These are phyloP conservation scores for Conus canariensis DNA, from an alignment of 2,888 invertebrate genomes.

Conservation along the genomic window DNA sequence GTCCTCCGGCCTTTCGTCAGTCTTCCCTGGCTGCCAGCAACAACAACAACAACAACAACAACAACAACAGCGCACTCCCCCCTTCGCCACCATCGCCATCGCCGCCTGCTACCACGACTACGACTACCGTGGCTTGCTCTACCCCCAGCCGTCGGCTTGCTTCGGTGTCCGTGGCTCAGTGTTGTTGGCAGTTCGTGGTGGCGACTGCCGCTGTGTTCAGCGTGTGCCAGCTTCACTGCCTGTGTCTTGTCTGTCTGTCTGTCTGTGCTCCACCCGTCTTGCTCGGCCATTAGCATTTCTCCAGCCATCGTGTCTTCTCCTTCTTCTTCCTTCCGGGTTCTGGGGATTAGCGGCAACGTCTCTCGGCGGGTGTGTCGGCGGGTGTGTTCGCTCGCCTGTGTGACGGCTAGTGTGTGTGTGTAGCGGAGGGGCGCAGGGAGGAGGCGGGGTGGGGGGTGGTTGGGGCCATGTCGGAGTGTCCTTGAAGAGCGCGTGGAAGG, in stretches of 20 bases:
- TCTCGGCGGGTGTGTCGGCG: not conserved
- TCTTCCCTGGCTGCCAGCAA: not conserved
- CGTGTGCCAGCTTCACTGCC: not conserved
- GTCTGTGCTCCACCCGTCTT: not conserved
- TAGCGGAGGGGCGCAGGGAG: not conserved
- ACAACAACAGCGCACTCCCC: not conserved
- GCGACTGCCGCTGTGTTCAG: not conserved
- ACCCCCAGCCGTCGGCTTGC: not conserved
- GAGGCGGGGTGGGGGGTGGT: not conserved
- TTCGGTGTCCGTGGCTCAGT: not conserved
- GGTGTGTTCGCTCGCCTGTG: not conserved
- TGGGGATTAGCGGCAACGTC: not conserved
- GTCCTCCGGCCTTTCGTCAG: not conserved
- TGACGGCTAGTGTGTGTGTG: not conserved
- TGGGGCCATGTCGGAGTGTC: not conserved
- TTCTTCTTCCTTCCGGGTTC: not conserved
- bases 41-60: not conserved
- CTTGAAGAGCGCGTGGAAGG: not conserved
- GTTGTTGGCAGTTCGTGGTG: not conserved
- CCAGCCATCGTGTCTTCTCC: not conserved
- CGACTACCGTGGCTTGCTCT: not conserved
- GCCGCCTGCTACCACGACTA: constrained; percentile 17
- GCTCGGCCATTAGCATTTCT: constrained; percentile 16
- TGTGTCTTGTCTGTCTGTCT: not conserved
- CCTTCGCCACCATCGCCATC: constrained; percentile 9